A percentile compares a stretch with the other conserved stretches of the same genome.
These are phyloP conservation scores for Pinctada fucata DNA, from an alignment of 2,888 invertebrate species.

Conservation along the genomic window DNA sequence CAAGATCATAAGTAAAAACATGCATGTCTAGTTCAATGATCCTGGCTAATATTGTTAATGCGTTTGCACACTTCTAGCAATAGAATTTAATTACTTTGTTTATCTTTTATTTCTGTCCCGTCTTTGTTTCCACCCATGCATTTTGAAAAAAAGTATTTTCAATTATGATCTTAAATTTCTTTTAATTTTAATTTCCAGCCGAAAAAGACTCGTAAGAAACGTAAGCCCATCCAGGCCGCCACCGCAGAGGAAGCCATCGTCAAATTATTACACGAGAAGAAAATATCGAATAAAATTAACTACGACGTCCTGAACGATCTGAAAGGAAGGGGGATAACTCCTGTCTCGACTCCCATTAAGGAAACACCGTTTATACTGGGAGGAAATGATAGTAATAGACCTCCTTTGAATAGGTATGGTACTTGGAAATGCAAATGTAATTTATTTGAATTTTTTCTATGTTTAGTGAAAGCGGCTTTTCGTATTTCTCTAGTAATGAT, in stretches of 20 bases:
- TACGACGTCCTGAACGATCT: constrained; percentile 95
- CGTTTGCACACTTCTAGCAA: too few relatives aligned
- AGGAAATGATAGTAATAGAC: not conserved
- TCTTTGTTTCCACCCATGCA: too few relatives aligned
- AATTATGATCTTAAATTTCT: too few relatives aligned
- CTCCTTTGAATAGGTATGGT: constrained; percentile 29
- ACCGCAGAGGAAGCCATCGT: constrained; percentile 92
- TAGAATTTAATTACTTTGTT: too few relatives aligned
- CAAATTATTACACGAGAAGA: constrained; percentile 96
- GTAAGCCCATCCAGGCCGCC: constrained; percentile 71
- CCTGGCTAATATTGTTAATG: too few relatives aligned
- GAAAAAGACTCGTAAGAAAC: constrained; percentile 44
- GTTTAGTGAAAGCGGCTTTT: not conserved
- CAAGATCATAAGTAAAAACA: too few relatives aligned
- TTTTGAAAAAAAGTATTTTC: too few relatives aligned
- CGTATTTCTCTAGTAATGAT: too few relatives aligned
- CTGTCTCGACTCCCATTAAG: constrained; percentile 6
- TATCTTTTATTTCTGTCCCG: too few relatives aligned
- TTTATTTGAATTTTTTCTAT: not conserved
- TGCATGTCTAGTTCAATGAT: too few relatives aligned
- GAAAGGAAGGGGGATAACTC: constrained; percentile 38
- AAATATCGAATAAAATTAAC: constrained; percentile 97
- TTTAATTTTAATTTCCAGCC: not conserved
- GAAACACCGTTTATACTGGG: not conserved
- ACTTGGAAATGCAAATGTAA: not conserved